Conservation (phyloP, 2,797 vertebrate genomes). For the Amphiprion clarkii region DNA sequence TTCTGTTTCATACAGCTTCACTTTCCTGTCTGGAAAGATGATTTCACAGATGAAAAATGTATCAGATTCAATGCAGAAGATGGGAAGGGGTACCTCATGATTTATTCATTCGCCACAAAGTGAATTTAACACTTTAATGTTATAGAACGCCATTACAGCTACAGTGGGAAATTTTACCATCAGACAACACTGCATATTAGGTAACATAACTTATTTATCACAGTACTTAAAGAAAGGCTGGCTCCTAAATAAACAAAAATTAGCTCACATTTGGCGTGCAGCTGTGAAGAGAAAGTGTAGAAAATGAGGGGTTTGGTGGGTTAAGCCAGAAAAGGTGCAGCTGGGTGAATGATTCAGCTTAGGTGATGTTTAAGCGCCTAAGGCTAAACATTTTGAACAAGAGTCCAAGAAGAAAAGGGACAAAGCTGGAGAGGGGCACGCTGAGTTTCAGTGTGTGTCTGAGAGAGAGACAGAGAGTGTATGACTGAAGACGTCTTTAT, state of each 20-base stretch:
- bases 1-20: constrained; percentile 22
- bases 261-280: constrained; percentile 18
- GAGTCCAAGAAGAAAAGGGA: constrained; percentile 37
- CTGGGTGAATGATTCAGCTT: constrained; percentile 56
- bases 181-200: constrained; percentile 49
- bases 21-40: constrained; percentile 51
- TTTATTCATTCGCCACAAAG: constrained; percentile 73
- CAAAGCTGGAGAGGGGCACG: constrained; percentile 9
- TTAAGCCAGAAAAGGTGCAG: constrained; percentile 56
- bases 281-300: constrained; percentile 42
- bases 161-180: constrained; percentile 55
- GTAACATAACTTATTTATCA: constrained; percentile 45
- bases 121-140: constrained; percentile 71
- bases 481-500: constrained; percentile 35
- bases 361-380: constrained; percentile 63
- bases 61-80: constrained; percentile 56
- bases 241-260: constrained; percentile 28
- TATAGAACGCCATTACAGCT: constrained; percentile 59
- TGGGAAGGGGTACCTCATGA: constrained; percentile 63
- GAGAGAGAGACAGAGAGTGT: constrained; percentile 12
- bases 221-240: constrained; percentile 18
- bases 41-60: constrained; percentile 73
- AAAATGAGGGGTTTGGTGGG: constrained; percentile 40
- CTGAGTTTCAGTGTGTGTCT: constrained; percentile 14
- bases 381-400: constrained; percentile 67